Base-by-base conservation (phyloP, 2,113 vertebrate species). In the Thunnus thynnus region DNA sequence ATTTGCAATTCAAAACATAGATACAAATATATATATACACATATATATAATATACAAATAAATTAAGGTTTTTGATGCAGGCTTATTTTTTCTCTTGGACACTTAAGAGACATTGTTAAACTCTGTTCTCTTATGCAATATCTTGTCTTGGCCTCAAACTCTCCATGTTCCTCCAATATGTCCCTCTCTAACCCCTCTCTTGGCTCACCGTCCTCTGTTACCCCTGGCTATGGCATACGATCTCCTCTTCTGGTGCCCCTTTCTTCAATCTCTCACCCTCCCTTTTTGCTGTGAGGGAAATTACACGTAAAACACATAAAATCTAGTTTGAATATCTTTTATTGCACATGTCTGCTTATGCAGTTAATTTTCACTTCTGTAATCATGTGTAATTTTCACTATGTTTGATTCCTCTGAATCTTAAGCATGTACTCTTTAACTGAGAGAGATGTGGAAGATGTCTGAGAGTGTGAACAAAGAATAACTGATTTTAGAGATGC, bases 161-260 rank as follows among this genome's bases (percentile, higher is more conserved):
- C 55, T 73, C 57, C 54, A 6, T 71, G 63, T 62, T 51, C 69
- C 1, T 79, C 66, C 54, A 57, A 20, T 25, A 11, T 80, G 64
- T 84, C 83, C 70, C 52, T 64, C 50, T 67, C 10, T 76, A 61
- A 80, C 83, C 76, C 78, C 30, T 47, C 47, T 51, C 20, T 73
- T 83, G 84, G 84, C 82, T 62, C n/a, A 0, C 20, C 80, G 65
- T 84, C 78, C 72, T 73, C 64, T 17, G 27, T 78, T 76, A 68
- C 84, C 74, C 74, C 71, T 74, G 80, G 84, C 83, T 58, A 64
- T 58, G 72, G 64, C 89, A 79, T 73, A 90, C 69, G 52, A 86
- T 78, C 54, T 75, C 51, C 4, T 82, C 78, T 48, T 80, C 66
- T 83, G 72, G 66, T 67, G 76, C 57, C 72, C 72, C 69, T 86